A percentile compares a stretch with the other conserved stretches of the same genome.
These are phyloP conservation scores for Clarias magur DNA, from an alignment of 2,113 vertebrate species.

Conservation along the genomic window DNA sequence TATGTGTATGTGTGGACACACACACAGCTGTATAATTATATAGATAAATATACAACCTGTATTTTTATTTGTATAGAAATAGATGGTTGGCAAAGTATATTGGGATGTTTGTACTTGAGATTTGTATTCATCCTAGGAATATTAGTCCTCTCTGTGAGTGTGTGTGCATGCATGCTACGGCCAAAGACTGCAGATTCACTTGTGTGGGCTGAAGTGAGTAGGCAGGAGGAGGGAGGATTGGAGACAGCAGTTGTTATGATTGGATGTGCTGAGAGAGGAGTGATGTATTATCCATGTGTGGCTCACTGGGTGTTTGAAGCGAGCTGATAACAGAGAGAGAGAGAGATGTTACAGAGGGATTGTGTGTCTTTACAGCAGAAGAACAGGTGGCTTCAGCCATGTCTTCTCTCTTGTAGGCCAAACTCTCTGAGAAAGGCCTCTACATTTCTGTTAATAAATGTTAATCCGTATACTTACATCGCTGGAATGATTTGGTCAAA, in stretches of 20 bases:
- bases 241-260: constrained; percentile 66
- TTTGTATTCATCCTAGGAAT: constrained; percentile 25
- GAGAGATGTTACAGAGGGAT: constrained; percentile 16
- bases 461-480: background rate
- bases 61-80: background rate
- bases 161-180: background rate
- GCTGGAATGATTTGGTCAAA: background rate
- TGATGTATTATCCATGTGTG: constrained; percentile 62
- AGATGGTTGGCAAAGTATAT: background rate
- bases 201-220: constrained; percentile 51
- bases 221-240: constrained; percentile 36
- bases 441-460: constrained; percentile 8
- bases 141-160: background rate
- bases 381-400: constrained; percentile 28
- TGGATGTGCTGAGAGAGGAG: constrained; percentile 53
- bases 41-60: background rate
- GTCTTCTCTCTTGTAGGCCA: constrained; percentile 33
- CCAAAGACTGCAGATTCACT: constrained; percentile 38
- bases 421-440: constrained; percentile 17
- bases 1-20: background rate
- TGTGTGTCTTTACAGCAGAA: constrained; percentile 18
- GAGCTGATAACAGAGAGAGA: constrained; percentile 39
- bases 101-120: background rate
- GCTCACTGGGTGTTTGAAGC: constrained; percentile 52
- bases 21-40: background rate